Conservation (phyloP, 2,888 invertebrate genomes). For the Tridacna crocea region DNA sequence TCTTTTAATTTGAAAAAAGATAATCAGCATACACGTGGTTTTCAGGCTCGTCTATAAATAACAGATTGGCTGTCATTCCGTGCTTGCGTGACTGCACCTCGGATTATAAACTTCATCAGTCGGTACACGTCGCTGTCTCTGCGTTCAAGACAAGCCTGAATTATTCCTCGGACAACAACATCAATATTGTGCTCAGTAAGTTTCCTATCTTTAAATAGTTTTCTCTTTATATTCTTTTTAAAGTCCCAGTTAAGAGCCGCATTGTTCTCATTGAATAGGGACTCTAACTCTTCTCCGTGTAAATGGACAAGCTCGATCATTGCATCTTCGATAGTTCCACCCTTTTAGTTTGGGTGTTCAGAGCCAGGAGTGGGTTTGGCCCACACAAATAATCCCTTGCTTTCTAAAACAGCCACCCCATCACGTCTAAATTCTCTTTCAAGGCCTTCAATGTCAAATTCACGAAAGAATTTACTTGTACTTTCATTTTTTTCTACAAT, state of each 20-base stretch:
- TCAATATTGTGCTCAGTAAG: slow-evolving; percentile 7
- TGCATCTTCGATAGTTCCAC: slow-evolving; percentile 14
- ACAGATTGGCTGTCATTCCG: too few species aligned
- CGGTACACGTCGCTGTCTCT: background rate
- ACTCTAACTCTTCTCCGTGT: background rate
- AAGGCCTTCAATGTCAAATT: too few species aligned
- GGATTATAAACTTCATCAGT: background rate
- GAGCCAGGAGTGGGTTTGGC: too few species aligned
- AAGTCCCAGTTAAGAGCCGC: too few species aligned
- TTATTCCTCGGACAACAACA: background rate
- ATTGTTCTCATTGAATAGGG: slow-evolving; percentile 12
- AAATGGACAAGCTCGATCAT: background rate
- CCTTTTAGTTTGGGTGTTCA: background rate
- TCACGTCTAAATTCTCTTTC: too few species aligned
- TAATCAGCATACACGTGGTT: too few species aligned
- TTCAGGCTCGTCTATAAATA: too few species aligned
- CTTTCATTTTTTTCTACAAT: background rate
- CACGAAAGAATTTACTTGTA: too few species aligned
- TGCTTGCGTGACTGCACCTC: too few species aligned
- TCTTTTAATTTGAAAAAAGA: too few species aligned
- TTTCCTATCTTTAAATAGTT: background rate
- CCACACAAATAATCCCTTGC: slow-evolving; percentile 11
- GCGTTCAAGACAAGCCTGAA: background rate
- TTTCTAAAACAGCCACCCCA: background rate
- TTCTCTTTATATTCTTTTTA: too few species aligned